phyloP scores from a whole-genome alignment of 2,888 invertebrate genomes.

The Cheilosia pagana region DNA sequence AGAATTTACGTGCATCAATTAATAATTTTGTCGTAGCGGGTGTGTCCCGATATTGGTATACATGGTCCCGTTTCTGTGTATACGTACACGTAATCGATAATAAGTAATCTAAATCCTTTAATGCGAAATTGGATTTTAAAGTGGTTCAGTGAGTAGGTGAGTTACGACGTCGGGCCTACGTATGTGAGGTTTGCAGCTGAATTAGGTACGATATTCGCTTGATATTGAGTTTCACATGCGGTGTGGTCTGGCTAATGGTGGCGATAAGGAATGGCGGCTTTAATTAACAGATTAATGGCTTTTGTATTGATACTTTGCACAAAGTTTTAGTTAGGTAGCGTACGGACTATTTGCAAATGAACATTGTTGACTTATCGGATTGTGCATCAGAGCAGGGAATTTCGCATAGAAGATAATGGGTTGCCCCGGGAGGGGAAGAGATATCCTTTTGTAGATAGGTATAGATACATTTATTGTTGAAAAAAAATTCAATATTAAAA shows the following conservation, averaged over 20 bases:
- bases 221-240: background rate
- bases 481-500: too few relatives aligned
- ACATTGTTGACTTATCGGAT: background rate
- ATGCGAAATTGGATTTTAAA: slow-evolving; percentile 56
- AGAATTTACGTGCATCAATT: slow-evolving; percentile 61
- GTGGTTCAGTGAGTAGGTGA: slow-evolving; percentile 16
- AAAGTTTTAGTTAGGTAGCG: background rate
- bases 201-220: background rate
- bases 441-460: too few relatives aligned
- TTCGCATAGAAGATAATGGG: too few relatives aligned
- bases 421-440: too few relatives aligned
- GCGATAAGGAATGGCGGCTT: slow-evolving; percentile 23
- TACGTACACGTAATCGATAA: slow-evolving; percentile 32
- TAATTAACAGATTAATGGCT: slow-evolving; percentile 34
- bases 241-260: slow-evolving; percentile 1
- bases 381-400: background rate
- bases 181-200: background rate
- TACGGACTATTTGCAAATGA: background rate
- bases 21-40: slow-evolving; percentile 33
- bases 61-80: slow-evolving; percentile 1
- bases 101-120: slow-evolving; percentile 48
- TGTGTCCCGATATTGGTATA: slow-evolving; percentile 1
- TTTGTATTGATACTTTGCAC: background rate
- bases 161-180: slow-evolving; percentile 10
- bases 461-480: too few relatives aligned